Evolutionary conservation across 2,888 invertebrate genomes (phyloP), one percentile per base, ranked within the genome.

Genomic region (Ophion ventricosus): DNA sequence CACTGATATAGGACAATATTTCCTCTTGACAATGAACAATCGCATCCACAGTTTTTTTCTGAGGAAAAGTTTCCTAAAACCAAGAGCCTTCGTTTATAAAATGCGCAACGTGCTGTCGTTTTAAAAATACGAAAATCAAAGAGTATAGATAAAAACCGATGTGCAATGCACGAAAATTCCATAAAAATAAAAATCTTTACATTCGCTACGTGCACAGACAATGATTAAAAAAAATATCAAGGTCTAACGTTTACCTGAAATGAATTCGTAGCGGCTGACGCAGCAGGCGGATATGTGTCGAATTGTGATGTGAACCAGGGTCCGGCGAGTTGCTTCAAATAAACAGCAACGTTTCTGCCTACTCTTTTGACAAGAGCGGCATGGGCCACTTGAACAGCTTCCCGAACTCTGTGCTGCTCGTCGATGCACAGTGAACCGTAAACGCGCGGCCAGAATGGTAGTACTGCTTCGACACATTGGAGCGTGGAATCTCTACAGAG

Each of bases 221-320:
- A 29, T 8, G 1, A 17, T 61, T n/a, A 43, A 43, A 17, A 25
- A 43, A 43, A 17, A 61, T 7, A 26, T 25, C n/a, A 1, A 11
- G 20, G 11, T 70, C 40, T 20, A 1, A 1, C 17, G 86, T 86
- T 90, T 91, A 95, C 95, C 88, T 94, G 94, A 87, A 98, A 97
- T 4, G 97, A 95, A 87, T 94, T 93, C 54, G 93, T 93, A 0
- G 98, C 97, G 82, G 96, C 95, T 87, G 95, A 95, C 7, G 97
- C 96, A 23, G 97, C 98, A 11, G 98, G 98, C 57, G 97, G 96
- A 93, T 98, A 97, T 14, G 96, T 96, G 93, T 99, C 98, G 94
- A 96, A 96, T 91, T 96, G 97, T 74, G 97, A 96, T 64, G 96
- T 95, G 90, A 98, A 95, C 98, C 98, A 98, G 3, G 96, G 95